These are phyloP conservation scores for Oegoconia quadripuncta DNA, from an alignment of 2,888 invertebrate genomes.

Conservation along the genomic window DNA sequence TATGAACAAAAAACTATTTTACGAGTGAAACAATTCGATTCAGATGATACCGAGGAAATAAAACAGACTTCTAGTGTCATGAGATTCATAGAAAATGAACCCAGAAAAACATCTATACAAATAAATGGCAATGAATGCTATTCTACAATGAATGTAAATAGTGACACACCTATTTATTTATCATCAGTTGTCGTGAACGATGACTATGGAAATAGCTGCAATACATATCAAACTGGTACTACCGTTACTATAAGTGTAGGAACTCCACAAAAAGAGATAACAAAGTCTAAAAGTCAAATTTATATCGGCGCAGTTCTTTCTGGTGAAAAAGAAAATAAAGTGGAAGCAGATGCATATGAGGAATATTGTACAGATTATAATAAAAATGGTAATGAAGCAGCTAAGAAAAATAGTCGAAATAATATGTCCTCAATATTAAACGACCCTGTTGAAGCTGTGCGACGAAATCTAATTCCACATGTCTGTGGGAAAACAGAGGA, in stretches of 20 bases:
- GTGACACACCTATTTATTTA: conserved; percentile 84
- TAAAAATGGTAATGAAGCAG: conserved; percentile 26
- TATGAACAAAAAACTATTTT: conserved; percentile 68
- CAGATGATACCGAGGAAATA: conserved; percentile 63
- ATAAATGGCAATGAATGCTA: conserved; percentile 87
- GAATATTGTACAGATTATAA: conserved; percentile 55
- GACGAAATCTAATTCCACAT: conserved; percentile 86
- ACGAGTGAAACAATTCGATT: conserved; percentile 67
- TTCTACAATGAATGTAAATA: conserved; percentile 85
- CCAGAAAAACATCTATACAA: conserved; percentile 84
- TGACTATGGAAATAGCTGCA: conserved; percentile 61
- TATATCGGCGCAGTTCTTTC: conserved; percentile 67
- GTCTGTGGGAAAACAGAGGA: conserved; percentile 83
- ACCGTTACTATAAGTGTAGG: conserved; percentile 82
- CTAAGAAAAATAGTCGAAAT: conserved; percentile 18
- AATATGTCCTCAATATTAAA: conserved; percentile 79
- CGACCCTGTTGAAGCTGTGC: conserved; percentile 88
- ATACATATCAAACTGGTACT: conserved; percentile 75
- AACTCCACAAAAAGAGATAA: conserved; percentile 64
- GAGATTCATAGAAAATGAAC: conserved; percentile 54
- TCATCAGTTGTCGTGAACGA: conserved; percentile 86
- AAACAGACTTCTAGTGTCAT: conserved; percentile 36
- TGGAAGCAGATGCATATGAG: conserved; percentile 61
- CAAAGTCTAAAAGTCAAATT: conserved; percentile 72
- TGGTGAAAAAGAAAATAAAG: conserved; percentile 36